These are phyloP conservation scores for Trachythela sp. DNA, from an alignment of 64 coral and sea anemone species.

Conservation along the genomic window DNA sequence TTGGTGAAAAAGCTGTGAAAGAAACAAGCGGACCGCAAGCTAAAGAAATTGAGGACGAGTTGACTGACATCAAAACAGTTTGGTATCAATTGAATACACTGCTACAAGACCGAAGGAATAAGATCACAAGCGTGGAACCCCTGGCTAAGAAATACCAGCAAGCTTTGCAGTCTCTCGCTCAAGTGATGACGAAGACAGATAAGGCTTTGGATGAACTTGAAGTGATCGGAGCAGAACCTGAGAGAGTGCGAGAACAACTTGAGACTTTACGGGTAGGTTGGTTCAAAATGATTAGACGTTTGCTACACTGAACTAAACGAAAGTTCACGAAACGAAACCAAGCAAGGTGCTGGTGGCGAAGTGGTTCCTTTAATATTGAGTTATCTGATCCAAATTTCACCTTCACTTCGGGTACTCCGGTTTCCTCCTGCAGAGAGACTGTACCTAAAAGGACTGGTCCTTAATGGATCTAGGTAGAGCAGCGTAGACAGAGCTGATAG, in stretches of 20 bases:
- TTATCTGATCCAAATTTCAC: no score
- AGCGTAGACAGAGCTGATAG: no score
- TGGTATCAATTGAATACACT: slow-evolving; percentile 5
- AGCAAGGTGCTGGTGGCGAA: no score
- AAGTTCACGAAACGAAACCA: no score
- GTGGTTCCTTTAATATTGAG: no score
- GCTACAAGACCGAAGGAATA: neutral
- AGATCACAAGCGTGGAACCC: neutral
- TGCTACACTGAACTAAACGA: no score
- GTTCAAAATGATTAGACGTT: neutral
- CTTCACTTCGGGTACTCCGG: no score
- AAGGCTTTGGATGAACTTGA: slow-evolving; percentile 51
- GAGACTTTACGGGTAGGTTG: slow-evolving; percentile 57
- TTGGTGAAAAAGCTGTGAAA: slow-evolving; percentile 11
- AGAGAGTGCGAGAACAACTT: slow-evolving; percentile 55
- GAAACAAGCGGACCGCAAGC: neutral
- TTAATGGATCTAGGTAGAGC: no score
- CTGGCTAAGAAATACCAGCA: slow-evolving; percentile 46
- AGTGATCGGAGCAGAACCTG: slow-evolving; percentile 78
- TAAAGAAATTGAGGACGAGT: neutral
- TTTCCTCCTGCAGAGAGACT: no score
- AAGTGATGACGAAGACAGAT: slow-evolving; percentile 59
- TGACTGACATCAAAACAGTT: neutral
- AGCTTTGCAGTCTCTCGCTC: slow-evolving; percentile 50
- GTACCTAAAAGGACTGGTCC: no score